Percentiles rank a stretch among this genome's conserved stretches.
Evolutionary conservation across 1,140 invertebrate species (phyloP).

Genomic region (Lordiphosa mommai): DNA sequence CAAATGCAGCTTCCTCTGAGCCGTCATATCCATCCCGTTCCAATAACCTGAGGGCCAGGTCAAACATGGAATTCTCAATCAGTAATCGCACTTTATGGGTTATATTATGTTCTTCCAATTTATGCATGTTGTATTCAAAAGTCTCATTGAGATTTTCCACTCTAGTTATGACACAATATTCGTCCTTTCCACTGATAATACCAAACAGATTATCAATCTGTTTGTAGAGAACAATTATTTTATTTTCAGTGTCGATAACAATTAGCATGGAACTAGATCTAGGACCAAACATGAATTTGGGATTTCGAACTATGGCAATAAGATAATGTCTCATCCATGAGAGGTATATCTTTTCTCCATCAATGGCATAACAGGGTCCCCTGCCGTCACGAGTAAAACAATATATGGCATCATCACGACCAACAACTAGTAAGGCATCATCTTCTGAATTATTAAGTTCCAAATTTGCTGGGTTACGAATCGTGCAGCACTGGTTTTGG

Average conservation of each 20-base stretch:
- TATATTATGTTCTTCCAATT: slow-evolving; percentile 26
- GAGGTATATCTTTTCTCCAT: slow-evolving; percentile 37
- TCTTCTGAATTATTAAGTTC: slow-evolving; percentile 6
- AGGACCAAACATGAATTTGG: background rate
- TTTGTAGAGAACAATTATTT: slow-evolving; percentile 49
- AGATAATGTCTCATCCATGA: slow-evolving; percentile 41
- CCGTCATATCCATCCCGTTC: slow-evolving; percentile 14
- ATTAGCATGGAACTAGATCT: slow-evolving; percentile 11
- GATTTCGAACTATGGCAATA: slow-evolving; percentile 24
- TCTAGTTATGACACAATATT: slow-evolving; percentile 32
- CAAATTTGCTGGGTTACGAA: slow-evolving; percentile 14
- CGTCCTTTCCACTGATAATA: slow-evolving; percentile 5
- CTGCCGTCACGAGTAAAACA: slow-evolving; percentile 53
- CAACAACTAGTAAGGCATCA: slow-evolving; percentile 40
- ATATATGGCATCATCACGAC: slow-evolving; percentile 51
- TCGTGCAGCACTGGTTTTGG: slow-evolving; percentile 37
- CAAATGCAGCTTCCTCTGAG: slow-evolving; percentile 12
- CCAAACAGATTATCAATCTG: slow-evolving; percentile 35
- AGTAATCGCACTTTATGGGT: slow-evolving; percentile 24
- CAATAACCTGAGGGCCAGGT: slow-evolving; percentile 37
- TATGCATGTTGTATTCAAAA: slow-evolving; percentile 4
- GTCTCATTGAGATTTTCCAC: background rate
- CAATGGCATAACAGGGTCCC: slow-evolving; percentile 56
- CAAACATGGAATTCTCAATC: slow-evolving; percentile 38
- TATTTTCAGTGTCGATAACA: slow-evolving; percentile 46